Base-by-base conservation (phyloP, 2,888 invertebrate genomes). In the Leptinotarsa peninsularis region DNA sequence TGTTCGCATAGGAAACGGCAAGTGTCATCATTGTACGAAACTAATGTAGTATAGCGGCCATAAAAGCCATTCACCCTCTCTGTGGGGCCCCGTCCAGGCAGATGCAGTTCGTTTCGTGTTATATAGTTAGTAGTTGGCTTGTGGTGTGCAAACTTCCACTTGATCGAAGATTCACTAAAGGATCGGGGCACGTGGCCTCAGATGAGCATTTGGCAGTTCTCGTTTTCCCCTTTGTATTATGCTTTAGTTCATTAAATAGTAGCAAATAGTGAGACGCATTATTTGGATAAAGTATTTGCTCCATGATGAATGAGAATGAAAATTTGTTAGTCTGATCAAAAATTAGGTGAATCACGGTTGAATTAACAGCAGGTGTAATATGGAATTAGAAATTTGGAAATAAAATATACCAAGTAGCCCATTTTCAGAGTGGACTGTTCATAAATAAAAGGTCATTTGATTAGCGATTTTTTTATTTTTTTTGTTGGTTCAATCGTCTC, bases 201-300 rank as follows among this genome's bases (percentile, higher is more conserved):
- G 76, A 79, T 79, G 82, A 79, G 80, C 82, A 82, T 82, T 82
- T 81, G 82, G 80, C 82, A 77, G 81, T 66, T 79, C 58, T 63
- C 72, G 54, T 68, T 71, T 68, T 73, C 73, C 76, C 77, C 76
- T 75, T 75, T 70, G 75, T 76, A 69, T 69, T 63, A 43, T 75
- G 72, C 33, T 72, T 79, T 74, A 79, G 73, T 78, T 76, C 79
- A 81, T 81, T 80, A 75, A 76, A 78, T 76, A 68, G 66, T 78
- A 69, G 56, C 49, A 68, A 71, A 71, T 33, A 63, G 17, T n/a
- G 63, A n/a, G 27, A 27, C 17, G 33, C 63, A 63, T 63, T 63
- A 63, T 63, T 63, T 33, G 63, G 63, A 63, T 63, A 63, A 63
- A 63, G 63, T 63, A 33, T 63, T 63, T 63, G 63, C 63, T 63